A percentile compares a stretch with the other conserved stretches of the same genome.
phyloP scores from a whole-genome alignment of 2,797 vertebrate genomes.

The Threskiornis aethiopicus region DNA sequence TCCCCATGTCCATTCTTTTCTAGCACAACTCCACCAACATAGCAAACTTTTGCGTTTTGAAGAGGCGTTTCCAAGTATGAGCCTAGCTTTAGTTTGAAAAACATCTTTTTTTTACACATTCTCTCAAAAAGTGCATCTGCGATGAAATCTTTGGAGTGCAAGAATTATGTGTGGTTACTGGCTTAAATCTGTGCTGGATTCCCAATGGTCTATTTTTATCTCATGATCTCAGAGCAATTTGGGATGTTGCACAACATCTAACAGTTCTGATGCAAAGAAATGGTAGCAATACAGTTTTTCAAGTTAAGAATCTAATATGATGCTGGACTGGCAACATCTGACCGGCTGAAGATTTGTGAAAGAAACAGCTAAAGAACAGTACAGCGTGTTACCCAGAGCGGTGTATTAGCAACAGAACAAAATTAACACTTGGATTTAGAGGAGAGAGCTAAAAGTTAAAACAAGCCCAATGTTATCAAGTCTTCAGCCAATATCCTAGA shows the following conservation, averaged over 20 bases:
- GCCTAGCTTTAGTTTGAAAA: neutral
- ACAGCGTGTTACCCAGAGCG: neutral
- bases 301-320: neutral
- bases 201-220: slow-evolving; percentile 22
- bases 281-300: neutral
- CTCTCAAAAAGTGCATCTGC: neutral
- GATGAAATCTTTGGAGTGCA: neutral
- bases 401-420: neutral
- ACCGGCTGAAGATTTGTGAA: neutral
- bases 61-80: neutral
- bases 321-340: neutral
- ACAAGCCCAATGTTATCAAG: neutral
- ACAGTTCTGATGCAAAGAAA: slow-evolving; percentile 18
- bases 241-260: slow-evolving; percentile 20
- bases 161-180: neutral
- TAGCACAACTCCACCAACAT: neutral
- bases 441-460: neutral
- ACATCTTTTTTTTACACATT: neutral
- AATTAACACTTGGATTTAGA: neutral
- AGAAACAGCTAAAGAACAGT: neutral
- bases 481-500: neutral
- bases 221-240: neutral
- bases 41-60: neutral
- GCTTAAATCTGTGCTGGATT: neutral
- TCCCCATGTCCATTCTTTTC: neutral